Percentiles rank a stretch among this genome's conserved stretches.
These are phyloP conservation scores for Riptortus pedestris DNA, from an alignment of 1,140 invertebrate species.

Conservation along the genomic window DNA sequence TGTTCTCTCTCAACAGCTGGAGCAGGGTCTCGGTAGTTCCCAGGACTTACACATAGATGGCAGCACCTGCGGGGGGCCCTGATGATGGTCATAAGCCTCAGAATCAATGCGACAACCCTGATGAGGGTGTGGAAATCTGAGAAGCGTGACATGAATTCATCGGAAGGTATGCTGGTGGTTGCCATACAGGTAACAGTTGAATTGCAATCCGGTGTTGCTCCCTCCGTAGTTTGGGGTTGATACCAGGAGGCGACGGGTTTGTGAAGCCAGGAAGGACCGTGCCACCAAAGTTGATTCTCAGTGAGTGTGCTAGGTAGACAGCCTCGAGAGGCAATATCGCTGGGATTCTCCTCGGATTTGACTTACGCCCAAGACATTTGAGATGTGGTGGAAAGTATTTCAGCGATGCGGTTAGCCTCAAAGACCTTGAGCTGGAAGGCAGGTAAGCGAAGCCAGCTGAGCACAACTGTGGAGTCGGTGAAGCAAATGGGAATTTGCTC, in stretches of 20 bases:
- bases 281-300: conserved; percentile 36
- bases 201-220: neutral
- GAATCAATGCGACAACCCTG: neutral
- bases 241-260: neutral
- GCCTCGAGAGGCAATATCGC: conserved; percentile 39
- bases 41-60: too few relatives aligned
- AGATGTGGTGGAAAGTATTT: too few relatives aligned
- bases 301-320: conserved; percentile 30
- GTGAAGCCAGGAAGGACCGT: conserved; percentile 32
- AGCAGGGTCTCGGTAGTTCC: too few relatives aligned
- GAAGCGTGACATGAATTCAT: neutral
- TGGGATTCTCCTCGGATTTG: conserved; percentile 35
- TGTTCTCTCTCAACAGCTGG: too few relatives aligned
- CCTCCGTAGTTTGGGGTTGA: neutral
- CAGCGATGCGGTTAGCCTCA: neutral
- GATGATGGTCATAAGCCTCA: neutral
- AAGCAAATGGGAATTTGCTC: conserved; percentile 21
- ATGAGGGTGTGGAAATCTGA: neutral
- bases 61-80: neutral
- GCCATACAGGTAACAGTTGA: neutral
- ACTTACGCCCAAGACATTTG: conserved; percentile 28
- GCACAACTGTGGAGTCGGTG: conserved; percentile 34
- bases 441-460: conserved; percentile 32
- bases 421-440: conserved; percentile 28
- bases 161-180: too few relatives aligned